Conservation (phyloP, 1,140 invertebrate species). For the Aphaenogaster floridana region DNA sequence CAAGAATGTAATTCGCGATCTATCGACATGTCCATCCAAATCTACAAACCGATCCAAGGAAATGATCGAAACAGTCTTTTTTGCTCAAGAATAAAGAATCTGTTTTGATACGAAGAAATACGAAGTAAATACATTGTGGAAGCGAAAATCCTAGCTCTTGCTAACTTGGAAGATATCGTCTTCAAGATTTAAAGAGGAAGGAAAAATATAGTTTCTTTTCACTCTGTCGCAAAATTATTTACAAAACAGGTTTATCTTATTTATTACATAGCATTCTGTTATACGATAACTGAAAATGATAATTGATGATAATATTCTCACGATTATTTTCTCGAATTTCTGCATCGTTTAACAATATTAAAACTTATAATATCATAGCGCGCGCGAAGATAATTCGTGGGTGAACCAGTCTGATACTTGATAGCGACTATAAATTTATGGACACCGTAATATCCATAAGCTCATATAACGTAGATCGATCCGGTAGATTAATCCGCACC, state of each 20-base stretch:
- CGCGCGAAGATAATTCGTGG: neutral
- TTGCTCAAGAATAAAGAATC: neutral
- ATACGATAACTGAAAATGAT: neutral
- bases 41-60: neutral
- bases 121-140: neutral
- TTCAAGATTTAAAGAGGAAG: neutral
- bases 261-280: neutral
- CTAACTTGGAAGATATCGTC: neutral
- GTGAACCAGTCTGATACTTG: neutral
- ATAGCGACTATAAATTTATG: constrained; percentile 12
- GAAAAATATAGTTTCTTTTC: neutral
- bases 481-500: neutral
- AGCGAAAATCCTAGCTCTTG: neutral
- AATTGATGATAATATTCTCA: neutral
- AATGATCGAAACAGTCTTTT: neutral
- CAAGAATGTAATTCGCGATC: constrained; percentile 20
- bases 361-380: constrained; percentile 9
- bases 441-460: neutral
- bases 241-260: neutral
- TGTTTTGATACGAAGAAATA: neutral
- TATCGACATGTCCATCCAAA: constrained; percentile 16
- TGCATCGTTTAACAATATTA: neutral
- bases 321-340: neutral
- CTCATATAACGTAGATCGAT: constrained; percentile 2
- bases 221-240: neutral